These are phyloP conservation scores for Parotocinclus haroldoi DNA, from an alignment of 2,797 vertebrate genomes.

Conservation along the genomic window DNA sequence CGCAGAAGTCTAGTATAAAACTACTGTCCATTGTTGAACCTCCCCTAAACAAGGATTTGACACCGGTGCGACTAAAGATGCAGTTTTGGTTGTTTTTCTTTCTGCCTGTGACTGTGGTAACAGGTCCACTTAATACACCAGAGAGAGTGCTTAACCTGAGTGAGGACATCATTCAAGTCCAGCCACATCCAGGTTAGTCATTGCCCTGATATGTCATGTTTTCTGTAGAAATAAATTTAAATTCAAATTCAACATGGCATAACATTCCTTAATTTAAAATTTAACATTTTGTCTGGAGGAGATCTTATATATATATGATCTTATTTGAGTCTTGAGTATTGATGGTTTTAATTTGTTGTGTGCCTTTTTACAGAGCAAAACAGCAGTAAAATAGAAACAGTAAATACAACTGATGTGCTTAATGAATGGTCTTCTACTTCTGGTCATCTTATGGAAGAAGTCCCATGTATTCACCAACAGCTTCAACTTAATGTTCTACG, in stretches of 20 bases:
- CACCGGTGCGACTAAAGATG: constrained; percentile 21
- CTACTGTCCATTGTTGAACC: constrained; percentile 40
- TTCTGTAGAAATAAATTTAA: background rate
- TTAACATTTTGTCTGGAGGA: background rate
- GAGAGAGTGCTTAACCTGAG: constrained; percentile 28
- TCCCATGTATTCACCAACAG: constrained; percentile 38
- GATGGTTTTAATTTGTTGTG: background rate
- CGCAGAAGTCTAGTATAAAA: constrained; percentile 52
- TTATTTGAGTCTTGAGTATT: background rate
- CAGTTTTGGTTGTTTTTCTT: constrained; percentile 38
- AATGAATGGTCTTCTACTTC: constrained; percentile 1
- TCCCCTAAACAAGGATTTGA: constrained; percentile 48
- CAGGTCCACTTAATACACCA: constrained; percentile 23
- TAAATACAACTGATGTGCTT: background rate
- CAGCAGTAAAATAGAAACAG: background rate
- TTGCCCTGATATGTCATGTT: background rate
- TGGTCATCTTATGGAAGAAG: background rate
- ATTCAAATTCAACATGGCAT: background rate
- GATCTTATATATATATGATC: background rate
- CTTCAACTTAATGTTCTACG: constrained; percentile 30
- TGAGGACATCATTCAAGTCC: constrained; percentile 15
- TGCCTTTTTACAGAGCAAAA: constrained; percentile 22
- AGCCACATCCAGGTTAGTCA: constrained; percentile 57
- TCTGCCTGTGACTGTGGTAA: constrained; percentile 41
- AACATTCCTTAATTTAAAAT: background rate